Conservation (phyloP, 2,113 vertebrate genomes). For the Manacus vitellinus region DNA sequence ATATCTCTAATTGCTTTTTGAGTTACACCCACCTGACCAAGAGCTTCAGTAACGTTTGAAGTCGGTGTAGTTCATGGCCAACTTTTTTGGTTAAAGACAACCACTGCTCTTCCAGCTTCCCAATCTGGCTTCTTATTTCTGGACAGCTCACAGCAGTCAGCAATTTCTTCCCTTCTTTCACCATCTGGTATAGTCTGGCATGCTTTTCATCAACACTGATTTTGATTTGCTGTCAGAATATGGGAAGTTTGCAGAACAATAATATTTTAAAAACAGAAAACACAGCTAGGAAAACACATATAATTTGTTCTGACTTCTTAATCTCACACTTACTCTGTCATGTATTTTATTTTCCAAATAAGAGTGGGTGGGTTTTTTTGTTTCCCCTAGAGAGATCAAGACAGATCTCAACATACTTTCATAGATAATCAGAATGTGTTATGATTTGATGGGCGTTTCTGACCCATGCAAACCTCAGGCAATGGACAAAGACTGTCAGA, state of each 20-base stretch:
- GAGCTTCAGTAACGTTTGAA: constrained; percentile 72
- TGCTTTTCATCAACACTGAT: constrained; percentile 72
- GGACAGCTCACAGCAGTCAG: constrained; percentile 57
- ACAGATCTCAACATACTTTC: neutral
- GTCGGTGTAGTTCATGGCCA: constrained; percentile 64
- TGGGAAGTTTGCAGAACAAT: constrained; percentile 11
- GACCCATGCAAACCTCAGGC: neutral
- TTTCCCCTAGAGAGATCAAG: neutral
- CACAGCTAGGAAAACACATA: neutral
- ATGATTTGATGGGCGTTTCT: neutral
- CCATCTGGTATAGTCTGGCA: constrained; percentile 70
- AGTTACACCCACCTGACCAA: constrained; percentile 76
- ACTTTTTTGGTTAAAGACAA: constrained; percentile 71
- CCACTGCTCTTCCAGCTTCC: constrained; percentile 79
- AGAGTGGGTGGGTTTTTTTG: neutral
- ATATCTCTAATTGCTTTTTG: neutral
- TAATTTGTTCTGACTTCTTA: neutral
- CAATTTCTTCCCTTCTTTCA: constrained; percentile 79
- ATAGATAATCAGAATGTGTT: neutral
- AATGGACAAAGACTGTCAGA: neutral
- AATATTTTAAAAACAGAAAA: neutral
- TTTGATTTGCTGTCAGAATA: constrained; percentile 76
- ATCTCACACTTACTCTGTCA: neutral
- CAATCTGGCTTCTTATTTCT: constrained; percentile 70
- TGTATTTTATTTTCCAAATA: neutral